Percentiles rank a stretch among this genome's conserved stretches.
Evolutionary conservation across 2,888 invertebrate species (phyloP).

Genomic region (Drosophila vallismaia): DNA sequence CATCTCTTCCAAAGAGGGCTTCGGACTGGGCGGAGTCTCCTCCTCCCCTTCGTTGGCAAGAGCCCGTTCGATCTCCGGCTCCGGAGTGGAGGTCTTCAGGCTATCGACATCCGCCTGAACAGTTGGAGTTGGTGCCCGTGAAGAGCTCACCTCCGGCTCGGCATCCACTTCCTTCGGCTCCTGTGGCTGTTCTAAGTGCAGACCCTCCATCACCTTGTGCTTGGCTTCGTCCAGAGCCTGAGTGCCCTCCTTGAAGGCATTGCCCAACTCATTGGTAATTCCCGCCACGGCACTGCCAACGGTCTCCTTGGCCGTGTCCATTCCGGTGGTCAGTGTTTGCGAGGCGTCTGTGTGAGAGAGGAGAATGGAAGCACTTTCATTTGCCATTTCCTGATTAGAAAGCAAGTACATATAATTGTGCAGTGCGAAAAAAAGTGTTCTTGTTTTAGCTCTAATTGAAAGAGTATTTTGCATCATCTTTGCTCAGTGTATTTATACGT

Average conservation of each 20-base stretch:
- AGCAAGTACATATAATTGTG: conserved; percentile 1
- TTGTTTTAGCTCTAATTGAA: not conserved
- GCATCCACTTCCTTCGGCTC: conserved; percentile 1
- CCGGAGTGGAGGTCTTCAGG: conserved; percentile 82
- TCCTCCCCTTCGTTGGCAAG: conserved; percentile 74
- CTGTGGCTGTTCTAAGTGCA: conserved; percentile 64
- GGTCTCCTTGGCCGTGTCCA: conserved; percentile 79
- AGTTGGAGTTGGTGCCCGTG: conserved; percentile 62
- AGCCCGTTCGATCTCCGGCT: conserved; percentile 83
- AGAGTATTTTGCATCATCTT: conserved; percentile 6
- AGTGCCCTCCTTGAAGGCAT: conserved; percentile 71
- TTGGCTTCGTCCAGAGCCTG: conserved; percentile 73
- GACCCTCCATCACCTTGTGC: conserved; percentile 74
- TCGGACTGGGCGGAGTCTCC: conserved; percentile 81
- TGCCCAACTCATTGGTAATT: conserved; percentile 76
- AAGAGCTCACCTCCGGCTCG: conserved; percentile 42
- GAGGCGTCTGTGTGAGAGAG: conserved; percentile 62
- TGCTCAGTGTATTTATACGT: conserved; percentile 32
- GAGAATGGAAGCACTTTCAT: conserved; percentile 34
- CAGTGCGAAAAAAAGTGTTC: not conserved
- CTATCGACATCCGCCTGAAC: conserved; percentile 77
- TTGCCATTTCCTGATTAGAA: conserved; percentile 17
- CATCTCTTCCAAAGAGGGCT: conserved; percentile 81
- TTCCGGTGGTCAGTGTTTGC: conserved; percentile 62
- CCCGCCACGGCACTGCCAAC: conserved; percentile 76